A percentile compares a stretch with the other conserved stretches of the same genome.
Evolutionary conservation across 2,113 vertebrate genomes (phyloP).

Genomic region (Lates calcarifer): DNA sequence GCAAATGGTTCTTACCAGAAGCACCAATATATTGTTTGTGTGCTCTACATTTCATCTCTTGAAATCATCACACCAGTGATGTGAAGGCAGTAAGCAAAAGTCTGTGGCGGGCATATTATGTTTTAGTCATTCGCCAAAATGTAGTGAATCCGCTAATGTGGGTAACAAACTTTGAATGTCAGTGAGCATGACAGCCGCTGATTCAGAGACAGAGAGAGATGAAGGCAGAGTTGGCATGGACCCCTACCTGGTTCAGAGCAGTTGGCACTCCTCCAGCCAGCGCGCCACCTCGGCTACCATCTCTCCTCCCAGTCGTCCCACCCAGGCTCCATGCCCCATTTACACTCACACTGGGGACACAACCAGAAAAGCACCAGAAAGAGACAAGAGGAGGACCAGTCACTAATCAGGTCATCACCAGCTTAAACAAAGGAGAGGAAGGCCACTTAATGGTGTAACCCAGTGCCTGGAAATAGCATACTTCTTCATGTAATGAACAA

Average conservation of each 20-base stretch:
- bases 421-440: conserved; percentile 24
- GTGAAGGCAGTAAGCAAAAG: neutral
- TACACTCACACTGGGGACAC: conserved; percentile 50
- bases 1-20: too few relatives aligned
- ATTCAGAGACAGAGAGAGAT: conserved; percentile 35
- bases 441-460: neutral
- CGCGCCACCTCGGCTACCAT: conserved; percentile 53
- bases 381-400: conserved; percentile 36
- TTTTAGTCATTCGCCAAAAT: neutral
- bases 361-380: conserved; percentile 33
- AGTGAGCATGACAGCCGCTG: conserved; percentile 65
- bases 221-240: conserved; percentile 44
- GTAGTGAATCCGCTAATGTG: conserved; percentile 21
- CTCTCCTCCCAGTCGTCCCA: conserved; percentile 50
- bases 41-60: neutral
- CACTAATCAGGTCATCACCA: conserved; percentile 25
- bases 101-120: neutral
- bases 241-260: conserved; percentile 58
- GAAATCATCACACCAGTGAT: neutral
- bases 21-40: neutral
- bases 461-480: neutral
- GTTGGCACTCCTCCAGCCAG: conserved; percentile 65
- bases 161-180: conserved; percentile 67
- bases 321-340: conserved; percentile 58
- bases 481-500: neutral